phyloP scores from a whole-genome alignment of 2,888 invertebrate species.

The Drosophila flavopinicola region DNA sequence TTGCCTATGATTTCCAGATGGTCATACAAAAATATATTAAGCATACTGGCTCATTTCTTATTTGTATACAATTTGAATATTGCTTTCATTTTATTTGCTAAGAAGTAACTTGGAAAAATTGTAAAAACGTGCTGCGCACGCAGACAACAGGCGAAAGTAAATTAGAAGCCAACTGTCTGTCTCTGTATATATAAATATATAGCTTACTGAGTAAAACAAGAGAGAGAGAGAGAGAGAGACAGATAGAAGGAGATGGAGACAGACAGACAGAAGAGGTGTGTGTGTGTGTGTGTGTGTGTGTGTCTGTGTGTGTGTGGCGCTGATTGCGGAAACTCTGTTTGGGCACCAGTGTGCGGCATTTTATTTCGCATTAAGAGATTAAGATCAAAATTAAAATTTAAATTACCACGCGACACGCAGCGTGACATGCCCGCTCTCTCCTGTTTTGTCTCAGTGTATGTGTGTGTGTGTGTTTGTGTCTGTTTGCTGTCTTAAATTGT shows the following conservation, averaged over 20 bases:
- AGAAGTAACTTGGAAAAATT: conserved; percentile 13
- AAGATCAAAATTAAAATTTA: conserved; percentile 85
- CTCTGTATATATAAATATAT: background rate
- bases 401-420: conserved; percentile 80
- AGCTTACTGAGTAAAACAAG: background rate
- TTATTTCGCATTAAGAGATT: conserved; percentile 85
- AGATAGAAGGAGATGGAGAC: background rate
- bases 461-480: conserved; percentile 8
- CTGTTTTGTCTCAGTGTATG: background rate
- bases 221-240: background rate
- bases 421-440: conserved; percentile 29
- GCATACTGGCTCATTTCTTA: too few species aligned
- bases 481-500: conserved; percentile 58
- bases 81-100: background rate
- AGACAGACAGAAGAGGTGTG: background rate
- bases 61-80: background rate
- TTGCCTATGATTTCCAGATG: too few species aligned
- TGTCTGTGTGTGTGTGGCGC: conserved; percentile 14
- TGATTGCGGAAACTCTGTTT: conserved; percentile 51
- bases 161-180: conserved; percentile 55
- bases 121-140: conserved; percentile 6
- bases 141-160: conserved; percentile 54
- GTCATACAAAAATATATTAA: too few species aligned
- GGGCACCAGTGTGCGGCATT: conserved; percentile 83
- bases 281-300: conserved; percentile 9